phyloP scores from a whole-genome alignment of 1,140 invertebrate species.

The Eueides isabella region DNA sequence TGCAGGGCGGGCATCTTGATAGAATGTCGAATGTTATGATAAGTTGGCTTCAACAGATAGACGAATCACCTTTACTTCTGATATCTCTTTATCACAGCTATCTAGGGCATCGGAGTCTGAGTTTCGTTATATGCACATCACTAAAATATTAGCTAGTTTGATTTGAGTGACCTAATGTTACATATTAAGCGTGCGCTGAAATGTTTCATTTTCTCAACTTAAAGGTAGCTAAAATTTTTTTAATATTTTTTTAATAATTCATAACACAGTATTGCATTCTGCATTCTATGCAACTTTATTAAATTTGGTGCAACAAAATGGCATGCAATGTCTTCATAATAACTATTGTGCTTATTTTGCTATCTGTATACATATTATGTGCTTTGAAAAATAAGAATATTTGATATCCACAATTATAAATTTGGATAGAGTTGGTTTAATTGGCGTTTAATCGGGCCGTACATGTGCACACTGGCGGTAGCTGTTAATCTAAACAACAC shows the following conservation, averaged over 20 bases:
- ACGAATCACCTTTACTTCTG: conserved; percentile 32
- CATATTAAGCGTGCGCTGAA: background rate
- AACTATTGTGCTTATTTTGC: too few species aligned
- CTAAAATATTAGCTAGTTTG: conserved; percentile 16
- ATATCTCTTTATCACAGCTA: conserved; percentile 43
- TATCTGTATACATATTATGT: too few species aligned
- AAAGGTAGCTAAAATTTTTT: conserved; percentile 47
- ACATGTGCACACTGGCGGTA: conserved; percentile 80
- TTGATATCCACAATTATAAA: conserved; percentile 8
- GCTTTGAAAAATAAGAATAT: background rate
- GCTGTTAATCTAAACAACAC: conserved; percentile 80
- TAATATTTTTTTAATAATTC: background rate
- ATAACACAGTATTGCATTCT: too few species aligned
- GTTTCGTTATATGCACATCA: conserved; percentile 21
- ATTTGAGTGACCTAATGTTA: conserved; percentile 27
- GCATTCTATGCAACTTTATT: too few species aligned
- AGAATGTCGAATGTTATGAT: conserved; percentile 34
- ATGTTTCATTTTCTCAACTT: conserved; percentile 49
- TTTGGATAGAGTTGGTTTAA: conserved; percentile 49
- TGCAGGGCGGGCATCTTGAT: conserved; percentile 19
- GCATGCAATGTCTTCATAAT: background rate
- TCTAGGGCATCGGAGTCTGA: conserved; percentile 35
- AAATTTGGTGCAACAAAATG: background rate
- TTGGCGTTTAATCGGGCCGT: conserved; percentile 53
- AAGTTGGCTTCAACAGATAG: conserved; percentile 34